Evolutionary conservation across 2,888 invertebrate genomes (phyloP).

Genomic region (Tetheella fluctuosa): DNA sequence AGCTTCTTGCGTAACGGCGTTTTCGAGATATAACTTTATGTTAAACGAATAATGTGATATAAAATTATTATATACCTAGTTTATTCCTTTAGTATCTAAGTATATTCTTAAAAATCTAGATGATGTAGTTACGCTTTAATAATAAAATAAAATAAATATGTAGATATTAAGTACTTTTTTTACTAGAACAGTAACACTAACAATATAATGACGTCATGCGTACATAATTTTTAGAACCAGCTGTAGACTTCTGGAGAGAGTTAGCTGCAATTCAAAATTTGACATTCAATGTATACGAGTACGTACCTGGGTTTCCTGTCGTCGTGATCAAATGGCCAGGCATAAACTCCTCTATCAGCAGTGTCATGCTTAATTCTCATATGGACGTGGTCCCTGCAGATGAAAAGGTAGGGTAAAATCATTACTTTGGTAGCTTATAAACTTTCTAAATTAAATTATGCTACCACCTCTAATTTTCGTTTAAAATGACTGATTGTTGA

Average conservation of each 20-base stretch:
- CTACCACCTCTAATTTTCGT: too few relatives aligned
- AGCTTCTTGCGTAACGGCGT: too few relatives aligned
- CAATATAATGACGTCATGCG: background rate
- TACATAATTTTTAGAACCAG: conserved; percentile 75
- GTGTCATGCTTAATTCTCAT: conserved; percentile 94
- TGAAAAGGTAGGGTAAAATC: conserved; percentile 68
- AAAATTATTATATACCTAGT: too few relatives aligned
- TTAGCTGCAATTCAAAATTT: conserved; percentile 87
- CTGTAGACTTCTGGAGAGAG: conserved; percentile 87
- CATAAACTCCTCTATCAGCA: conserved; percentile 85
- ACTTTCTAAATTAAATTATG: too few relatives aligned
- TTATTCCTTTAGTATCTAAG: too few relatives aligned
- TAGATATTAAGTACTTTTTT: too few relatives aligned
- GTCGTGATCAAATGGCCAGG: conserved; percentile 92
- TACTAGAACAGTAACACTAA: background rate
- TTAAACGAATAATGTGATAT: too few relatives aligned
- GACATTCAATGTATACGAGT: conserved; percentile 78
- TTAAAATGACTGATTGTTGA: too few relatives aligned
- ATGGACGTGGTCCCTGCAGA: conserved; percentile 97
- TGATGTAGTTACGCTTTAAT: too few relatives aligned
- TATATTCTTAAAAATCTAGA: too few relatives aligned
- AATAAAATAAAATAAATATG: too few relatives aligned
- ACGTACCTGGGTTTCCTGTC: conserved; percentile 86
- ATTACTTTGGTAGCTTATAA: background rate
- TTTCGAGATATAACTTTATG: too few relatives aligned